Conservation (phyloP, 2,888 invertebrate genomes). For the Agelastica alni region DNA sequence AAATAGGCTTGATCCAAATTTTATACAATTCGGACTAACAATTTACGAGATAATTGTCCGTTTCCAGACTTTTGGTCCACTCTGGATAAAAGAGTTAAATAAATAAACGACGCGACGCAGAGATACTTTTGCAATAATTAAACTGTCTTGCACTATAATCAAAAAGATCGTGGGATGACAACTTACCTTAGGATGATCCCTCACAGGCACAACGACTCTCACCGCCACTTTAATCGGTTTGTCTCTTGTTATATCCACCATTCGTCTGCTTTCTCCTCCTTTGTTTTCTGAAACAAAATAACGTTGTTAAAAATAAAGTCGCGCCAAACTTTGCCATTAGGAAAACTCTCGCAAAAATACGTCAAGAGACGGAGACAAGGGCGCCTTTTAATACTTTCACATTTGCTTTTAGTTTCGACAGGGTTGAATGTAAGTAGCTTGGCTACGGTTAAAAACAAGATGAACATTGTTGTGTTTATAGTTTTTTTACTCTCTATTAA, state of each 20-base stretch:
- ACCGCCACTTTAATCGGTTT: slow-evolving; percentile 87
- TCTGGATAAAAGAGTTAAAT: too few relatives aligned
- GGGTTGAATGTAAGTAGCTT: neutral
- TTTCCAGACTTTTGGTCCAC: too few relatives aligned
- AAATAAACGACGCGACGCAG: too few relatives aligned
- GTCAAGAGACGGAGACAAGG: neutral
- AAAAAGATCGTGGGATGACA: slow-evolving; percentile 30
- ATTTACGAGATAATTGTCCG: too few relatives aligned
- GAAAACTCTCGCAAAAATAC: slow-evolving; percentile 1
- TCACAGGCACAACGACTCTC: slow-evolving; percentile 81
- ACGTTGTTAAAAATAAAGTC: slow-evolving; percentile 25
- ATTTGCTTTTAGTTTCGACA: neutral
- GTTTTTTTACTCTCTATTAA: too few relatives aligned
- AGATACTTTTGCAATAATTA: neutral
- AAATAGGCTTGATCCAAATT: too few relatives aligned
- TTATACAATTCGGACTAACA: too few relatives aligned
- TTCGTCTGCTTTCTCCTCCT: slow-evolving; percentile 63
- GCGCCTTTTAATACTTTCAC: too few relatives aligned
- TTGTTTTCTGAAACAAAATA: slow-evolving; percentile 53
- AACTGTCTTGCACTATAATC: slow-evolving; percentile 2
- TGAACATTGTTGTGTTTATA: too few relatives aligned
- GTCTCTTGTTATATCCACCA: slow-evolving; percentile 85
- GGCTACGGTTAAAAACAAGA: too few relatives aligned
- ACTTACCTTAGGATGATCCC: slow-evolving; percentile 83
- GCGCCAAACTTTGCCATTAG: slow-evolving; percentile 24